Conservation (phyloP, 2,797 vertebrate species). For the Megaceryle alcyon region DNA sequence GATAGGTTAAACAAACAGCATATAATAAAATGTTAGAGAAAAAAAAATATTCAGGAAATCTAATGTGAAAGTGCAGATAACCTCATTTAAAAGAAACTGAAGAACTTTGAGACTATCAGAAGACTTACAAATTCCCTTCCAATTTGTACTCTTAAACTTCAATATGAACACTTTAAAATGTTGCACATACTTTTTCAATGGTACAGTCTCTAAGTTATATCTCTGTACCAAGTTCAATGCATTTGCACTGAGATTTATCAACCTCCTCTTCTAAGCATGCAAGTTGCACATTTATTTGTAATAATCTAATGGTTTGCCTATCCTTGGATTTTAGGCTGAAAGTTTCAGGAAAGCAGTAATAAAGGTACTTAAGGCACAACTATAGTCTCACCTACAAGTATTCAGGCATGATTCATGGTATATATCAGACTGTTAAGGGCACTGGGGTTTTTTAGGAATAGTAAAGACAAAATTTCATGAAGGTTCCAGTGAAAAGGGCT, state of each 20-base stretch:
- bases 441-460: background rate
- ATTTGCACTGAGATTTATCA: background rate
- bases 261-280: background rate
- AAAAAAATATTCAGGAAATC: background rate
- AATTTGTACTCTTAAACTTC: background rate
- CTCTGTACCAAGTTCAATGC: background rate
- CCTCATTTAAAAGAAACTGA: background rate
- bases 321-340: background rate
- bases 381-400: background rate
- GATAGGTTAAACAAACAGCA: background rate
- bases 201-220: background rate
- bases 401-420: rapidly evolving
- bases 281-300: background rate
- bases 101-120: background rate
- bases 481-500: background rate
- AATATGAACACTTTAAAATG: rapidly evolving
- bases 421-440: background rate
- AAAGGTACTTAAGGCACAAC: background rate
- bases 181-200: background rate
- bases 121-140: background rate
- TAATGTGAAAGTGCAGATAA: background rate
- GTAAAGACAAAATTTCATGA: background rate
- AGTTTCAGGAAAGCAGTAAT: background rate
- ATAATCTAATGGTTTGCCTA: too few species aligned
- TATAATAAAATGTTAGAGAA: background rate